Conservation (phyloP, 2,113 vertebrate species). For the Dunckerocampus dactyliophorus region DNA sequence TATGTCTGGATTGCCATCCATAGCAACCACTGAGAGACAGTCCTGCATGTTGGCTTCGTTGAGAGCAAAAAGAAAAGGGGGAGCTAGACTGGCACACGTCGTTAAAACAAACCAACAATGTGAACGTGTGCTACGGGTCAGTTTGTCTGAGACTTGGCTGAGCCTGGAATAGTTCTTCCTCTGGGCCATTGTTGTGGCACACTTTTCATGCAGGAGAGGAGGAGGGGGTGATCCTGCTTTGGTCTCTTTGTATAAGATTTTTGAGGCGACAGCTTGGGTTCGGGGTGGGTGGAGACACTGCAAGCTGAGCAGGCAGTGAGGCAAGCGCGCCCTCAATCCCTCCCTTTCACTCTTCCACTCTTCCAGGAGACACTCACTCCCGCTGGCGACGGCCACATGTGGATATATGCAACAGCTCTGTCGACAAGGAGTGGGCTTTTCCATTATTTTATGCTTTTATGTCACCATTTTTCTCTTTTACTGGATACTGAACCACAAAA, state of each 20-base stretch:
- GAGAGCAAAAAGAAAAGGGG: slow-evolving; percentile 15
- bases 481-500: slow-evolving; percentile 13
- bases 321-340: slow-evolving; percentile 1
- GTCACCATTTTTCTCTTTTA: not conserved
- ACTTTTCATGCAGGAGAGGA: slow-evolving; percentile 58
- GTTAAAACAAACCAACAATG: slow-evolving; percentile 48
- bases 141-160: slow-evolving; percentile 26
- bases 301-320: slow-evolving; percentile 22
- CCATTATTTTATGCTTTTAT: not conserved
- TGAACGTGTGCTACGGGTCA: slow-evolving; percentile 40
- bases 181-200: slow-evolving; percentile 73
- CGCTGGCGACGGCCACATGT: slow-evolving; percentile 42
- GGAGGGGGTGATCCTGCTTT: slow-evolving; percentile 54
- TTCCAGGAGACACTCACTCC: slow-evolving; percentile 2
- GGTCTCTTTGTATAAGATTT: slow-evolving; percentile 36
- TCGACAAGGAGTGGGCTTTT: slow-evolving; percentile 2
- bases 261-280: slow-evolving; percentile 76
- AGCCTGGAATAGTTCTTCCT: slow-evolving; percentile 47
- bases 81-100: slow-evolving; percentile 46
- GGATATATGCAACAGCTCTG: slow-evolving; percentile 50
- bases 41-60: not conserved
- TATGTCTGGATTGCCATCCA: too few species aligned
- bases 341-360: not conserved
- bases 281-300: slow-evolving; percentile 63
- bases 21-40: not conserved